A percentile compares a stretch with the other conserved stretches of the same genome.
These are phyloP conservation scores for Hypanus sabinus DNA, from an alignment of 2,113 vertebrate genomes.

Conservation along the genomic window DNA sequence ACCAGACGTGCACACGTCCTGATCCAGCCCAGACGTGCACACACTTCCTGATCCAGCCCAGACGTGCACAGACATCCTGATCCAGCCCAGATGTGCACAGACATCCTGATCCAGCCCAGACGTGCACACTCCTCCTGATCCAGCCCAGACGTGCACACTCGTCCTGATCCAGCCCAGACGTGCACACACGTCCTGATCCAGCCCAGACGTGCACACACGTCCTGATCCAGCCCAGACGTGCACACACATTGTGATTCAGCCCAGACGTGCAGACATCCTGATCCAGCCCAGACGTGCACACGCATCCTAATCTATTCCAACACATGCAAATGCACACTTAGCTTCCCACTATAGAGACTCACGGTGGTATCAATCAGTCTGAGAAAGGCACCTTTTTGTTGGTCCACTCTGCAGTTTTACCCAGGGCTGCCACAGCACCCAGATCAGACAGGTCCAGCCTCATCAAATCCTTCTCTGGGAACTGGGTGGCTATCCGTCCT, in stretches of 20 bases:
- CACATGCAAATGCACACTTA: not conserved
- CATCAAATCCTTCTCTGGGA: conserved; percentile 54
- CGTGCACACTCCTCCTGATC: not conserved
- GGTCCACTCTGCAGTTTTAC: conserved; percentile 52
- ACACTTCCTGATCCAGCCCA: not conserved
- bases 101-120: not conserved
- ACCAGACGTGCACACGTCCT: no score
- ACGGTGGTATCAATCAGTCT: not conserved
- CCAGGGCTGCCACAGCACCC: conserved; percentile 52
- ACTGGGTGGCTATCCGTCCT: conserved; percentile 48
- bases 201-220: no score
- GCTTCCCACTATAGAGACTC: not conserved
- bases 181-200: no score
- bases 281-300: no score
- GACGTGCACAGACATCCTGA: not conserved
- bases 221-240: not conserved
- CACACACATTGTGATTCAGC: no score
- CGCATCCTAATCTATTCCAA: not conserved
- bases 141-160: no score
- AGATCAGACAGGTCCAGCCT: conserved; percentile 51
- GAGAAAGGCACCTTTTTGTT: conserved; percentile 52
- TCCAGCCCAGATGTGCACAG: no score
- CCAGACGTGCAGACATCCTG: not conserved
- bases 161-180: not conserved
- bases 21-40: no score